Percentiles rank a stretch among this genome's conserved stretches.
Conservation (phyloP, 2,113 vertebrate genomes). For the Colaptes auratus region DNA sequence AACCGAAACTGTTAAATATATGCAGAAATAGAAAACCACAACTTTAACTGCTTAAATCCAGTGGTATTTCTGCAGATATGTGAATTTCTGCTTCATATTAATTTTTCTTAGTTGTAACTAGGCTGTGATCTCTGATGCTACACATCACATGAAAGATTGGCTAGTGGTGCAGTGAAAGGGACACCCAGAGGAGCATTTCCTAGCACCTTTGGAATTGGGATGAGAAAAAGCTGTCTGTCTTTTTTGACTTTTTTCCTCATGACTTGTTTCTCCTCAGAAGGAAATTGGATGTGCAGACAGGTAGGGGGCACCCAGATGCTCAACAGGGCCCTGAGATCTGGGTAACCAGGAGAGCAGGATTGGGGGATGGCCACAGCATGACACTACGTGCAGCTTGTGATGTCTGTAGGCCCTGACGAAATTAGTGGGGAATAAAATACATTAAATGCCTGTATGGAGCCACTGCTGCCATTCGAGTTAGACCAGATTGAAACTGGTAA, state of each 20-base stretch:
- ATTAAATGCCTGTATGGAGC: not conserved
- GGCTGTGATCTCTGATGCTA: not conserved
- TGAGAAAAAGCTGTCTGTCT: not conserved
- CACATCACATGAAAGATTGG: rapidly evolving
- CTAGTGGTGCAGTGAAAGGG: not conserved
- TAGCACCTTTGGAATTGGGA: not conserved
- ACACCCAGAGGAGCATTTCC: not conserved
- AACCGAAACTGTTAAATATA: not conserved
- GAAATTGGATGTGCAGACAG: not conserved
- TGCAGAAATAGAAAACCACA: not conserved
- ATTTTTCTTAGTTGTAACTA: not conserved
- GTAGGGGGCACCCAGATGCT: not conserved
- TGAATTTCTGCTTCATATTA: not conserved
- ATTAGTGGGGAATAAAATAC: not conserved
- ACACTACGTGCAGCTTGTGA: not conserved
- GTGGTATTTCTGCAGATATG: not conserved
- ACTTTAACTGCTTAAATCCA: not conserved
- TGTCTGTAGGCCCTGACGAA: not conserved
- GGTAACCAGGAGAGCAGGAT: not conserved
- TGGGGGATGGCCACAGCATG: not conserved
- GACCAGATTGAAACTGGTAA: not conserved
- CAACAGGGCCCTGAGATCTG: not conserved
- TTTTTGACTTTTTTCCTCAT: not conserved
- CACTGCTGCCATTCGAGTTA: not conserved
- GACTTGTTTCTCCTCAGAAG: not conserved